These are phyloP conservation scores for Trichoplusia ni DNA, from an alignment of 1,140 invertebrate genomes.

Conservation along the genomic window DNA sequence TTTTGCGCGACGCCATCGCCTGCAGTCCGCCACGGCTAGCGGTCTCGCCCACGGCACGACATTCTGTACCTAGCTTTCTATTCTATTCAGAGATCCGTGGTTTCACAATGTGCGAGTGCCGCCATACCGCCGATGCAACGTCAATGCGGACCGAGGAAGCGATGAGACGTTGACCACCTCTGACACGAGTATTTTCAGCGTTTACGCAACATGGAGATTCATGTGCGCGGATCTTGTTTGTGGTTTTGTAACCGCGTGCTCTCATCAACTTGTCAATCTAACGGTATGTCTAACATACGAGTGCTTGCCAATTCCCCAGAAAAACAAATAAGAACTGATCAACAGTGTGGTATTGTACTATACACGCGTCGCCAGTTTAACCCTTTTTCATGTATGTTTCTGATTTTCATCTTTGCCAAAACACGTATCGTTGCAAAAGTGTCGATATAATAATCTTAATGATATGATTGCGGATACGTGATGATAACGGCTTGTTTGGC, in stretches of 20 bases:
- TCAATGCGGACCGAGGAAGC: slow-evolving; percentile 11
- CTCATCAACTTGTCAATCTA: not conserved
- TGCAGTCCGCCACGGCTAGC: slow-evolving; percentile 23
- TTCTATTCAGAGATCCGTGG: slow-evolving; percentile 30
- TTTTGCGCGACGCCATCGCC: slow-evolving; percentile 35
- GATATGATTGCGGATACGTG: not conserved
- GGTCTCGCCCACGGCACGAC: slow-evolving; percentile 25
- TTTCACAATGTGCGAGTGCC: slow-evolving; percentile 20
- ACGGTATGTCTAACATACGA: not conserved
- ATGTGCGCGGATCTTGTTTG: not conserved
- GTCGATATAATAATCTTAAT: slow-evolving; percentile 5
- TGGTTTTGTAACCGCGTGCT: not conserved
- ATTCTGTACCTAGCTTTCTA: slow-evolving; percentile 34
- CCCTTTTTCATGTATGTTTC: not conserved
- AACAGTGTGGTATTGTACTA: too few relatives aligned
- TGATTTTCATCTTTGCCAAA: not conserved
- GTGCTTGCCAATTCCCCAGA: too few relatives aligned
- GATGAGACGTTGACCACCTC: slow-evolving; percentile 2
- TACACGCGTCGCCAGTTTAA: too few relatives aligned
- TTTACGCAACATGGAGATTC: slow-evolving; percentile 16
- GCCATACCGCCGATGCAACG: slow-evolving; percentile 20
- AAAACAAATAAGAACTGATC: too few relatives aligned
- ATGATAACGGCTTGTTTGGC: not conserved
- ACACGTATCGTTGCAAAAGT: slow-evolving; percentile 13
- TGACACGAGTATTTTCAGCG: slow-evolving; percentile 19